These are phyloP conservation scores for Parasteatoda tepidariorum DNA, from an alignment of 1,140 invertebrate species.

Conservation along the genomic window DNA sequence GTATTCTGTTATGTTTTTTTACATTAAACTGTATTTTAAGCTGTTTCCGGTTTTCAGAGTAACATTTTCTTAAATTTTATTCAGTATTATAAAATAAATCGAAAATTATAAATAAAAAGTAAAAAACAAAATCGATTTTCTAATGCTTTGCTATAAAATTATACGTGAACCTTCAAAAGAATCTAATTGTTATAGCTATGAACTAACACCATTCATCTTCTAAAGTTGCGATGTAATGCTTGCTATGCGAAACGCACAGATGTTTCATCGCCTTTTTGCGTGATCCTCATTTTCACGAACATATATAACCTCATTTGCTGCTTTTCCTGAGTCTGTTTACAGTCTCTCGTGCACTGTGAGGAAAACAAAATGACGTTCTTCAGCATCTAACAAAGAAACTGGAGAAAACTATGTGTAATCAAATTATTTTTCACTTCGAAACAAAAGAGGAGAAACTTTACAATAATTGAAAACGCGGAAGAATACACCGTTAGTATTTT, in stretches of 20 bases:
- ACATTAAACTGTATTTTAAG: too few relatives aligned
- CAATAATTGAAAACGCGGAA: slow-evolving; percentile 4
- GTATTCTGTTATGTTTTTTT: too few relatives aligned
- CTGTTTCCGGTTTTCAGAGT: too few relatives aligned
- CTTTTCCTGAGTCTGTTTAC: not conserved
- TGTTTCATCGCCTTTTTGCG: slow-evolving; percentile 39
- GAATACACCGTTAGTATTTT: too few relatives aligned
- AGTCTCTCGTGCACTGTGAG: not conserved
- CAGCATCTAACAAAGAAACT: not conserved
- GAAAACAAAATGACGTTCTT: not conserved
- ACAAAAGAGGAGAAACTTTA: not conserved
- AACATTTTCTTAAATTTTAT: too few relatives aligned
- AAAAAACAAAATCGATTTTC: too few relatives aligned
- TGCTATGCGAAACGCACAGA: slow-evolving; percentile 15
- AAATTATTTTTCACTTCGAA: slow-evolving; percentile 42
- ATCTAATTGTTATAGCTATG: too few relatives aligned
- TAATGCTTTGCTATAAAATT: too few relatives aligned
- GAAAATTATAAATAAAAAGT: too few relatives aligned
- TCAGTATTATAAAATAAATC: too few relatives aligned
- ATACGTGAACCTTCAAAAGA: too few relatives aligned
- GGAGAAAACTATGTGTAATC: slow-evolving; percentile 10
- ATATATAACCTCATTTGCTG: slow-evolving; percentile 23
- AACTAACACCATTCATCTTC: not conserved
- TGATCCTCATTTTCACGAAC: slow-evolving; percentile 39
- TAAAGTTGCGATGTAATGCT: not conserved